Base-by-base conservation (phyloP, 2,888 invertebrate species). In the Epistrophe grossulariae region DNA sequence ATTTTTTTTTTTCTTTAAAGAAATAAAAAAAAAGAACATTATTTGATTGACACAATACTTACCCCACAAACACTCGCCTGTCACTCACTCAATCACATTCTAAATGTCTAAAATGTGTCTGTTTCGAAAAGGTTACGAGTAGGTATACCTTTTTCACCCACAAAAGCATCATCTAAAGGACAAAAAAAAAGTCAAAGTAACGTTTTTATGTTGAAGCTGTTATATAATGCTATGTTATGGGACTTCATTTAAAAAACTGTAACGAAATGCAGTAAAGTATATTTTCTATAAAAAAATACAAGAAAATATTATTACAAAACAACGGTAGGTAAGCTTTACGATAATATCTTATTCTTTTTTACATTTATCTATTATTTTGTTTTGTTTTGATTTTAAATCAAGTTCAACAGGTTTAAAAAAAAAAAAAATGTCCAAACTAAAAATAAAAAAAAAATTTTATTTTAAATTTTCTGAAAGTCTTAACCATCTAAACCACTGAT, bases 41-140 rank as follows among this genome's bases (percentile, higher is more conserved):
- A 31, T 55, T 28, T 55, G 55, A 55, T 55, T 55, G 55, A 55
- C 55, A 31, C n/a, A 28, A 55, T 55, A 55, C 55, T 55, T 55
- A 31, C 55, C 55, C 55, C 15, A 55, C 55, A 55, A 55, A 55
- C 55, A 55, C 17, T 55, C n/a, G 1, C 55, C 55, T 55, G 55
- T 31, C 55, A 31, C 28, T 55, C 55, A 55, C 28, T 55, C 55
- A 55, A 55, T 55, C 55, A 55, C 55, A 55, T 55, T 28, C 28
- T 31, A 55, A 55, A 55, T 55, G 55, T 55, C 55, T 55, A 9
- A 9, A 55, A 55, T 31, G 28, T 55, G 55, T 55, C 55, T 15
- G 28, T 15, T 55, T 31, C 28, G 1, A 55, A 55, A 55, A 28
- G 28, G 28, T 31, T 55, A 55, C 55, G n/a, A n/a, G n/a, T n/a